Evolutionary conservation across 2,113 vertebrate species (phyloP), one percentile per base, ranked within the genome.

Genomic region (Symphodus melops): DNA sequence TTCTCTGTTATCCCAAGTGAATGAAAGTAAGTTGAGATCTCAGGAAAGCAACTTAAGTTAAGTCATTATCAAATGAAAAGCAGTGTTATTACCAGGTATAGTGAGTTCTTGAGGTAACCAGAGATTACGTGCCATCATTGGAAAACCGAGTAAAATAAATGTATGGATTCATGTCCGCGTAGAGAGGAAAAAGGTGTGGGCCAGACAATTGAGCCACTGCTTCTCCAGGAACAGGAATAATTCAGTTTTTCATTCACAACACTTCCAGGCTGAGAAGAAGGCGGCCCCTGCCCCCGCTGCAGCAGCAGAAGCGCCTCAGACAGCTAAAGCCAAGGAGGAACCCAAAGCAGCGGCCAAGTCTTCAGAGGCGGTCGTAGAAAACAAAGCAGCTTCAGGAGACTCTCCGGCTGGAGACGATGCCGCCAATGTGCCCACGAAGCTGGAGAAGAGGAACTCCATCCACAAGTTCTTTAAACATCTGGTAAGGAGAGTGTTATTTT

Each of bases 371-470:
- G 54, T 41, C 7, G 79, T 36, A n/a, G 93, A 93, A 12, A 91
- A 36, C 85, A 94, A 92, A 75, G 74, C 89, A 2, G 87, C 83
- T 8, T 63, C 75, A 0, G 89, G 60, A 42, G 77, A 92, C 9
- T 58, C 94, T 61, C 94, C 90, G 19, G 92, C 92, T 5, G 94
- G 86, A 1, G 94, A 93, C 0, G 94, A 94, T 1, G 0, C 89
- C 3, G 94, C 76, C 92, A 87, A 5, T 66, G 69, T 28, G 54
- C 91, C 53, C 76, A 97, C 89, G 90, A 96, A 91, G 89, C 69
- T 90, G 68, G 97, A 98, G 93, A 98, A 98, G 92, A 95, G 94
- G 68, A 98, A 97, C 91, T 97, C 97, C 61, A 92, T 99, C 0
- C 95, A 97, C 25, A 91, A 92, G 56, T 97, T 99, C 89, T 96